Evolutionary conservation across 2,888 invertebrate species (phyloP), one percentile per base, ranked within the genome.

Genomic region (Drosophila planitibia): DNA sequence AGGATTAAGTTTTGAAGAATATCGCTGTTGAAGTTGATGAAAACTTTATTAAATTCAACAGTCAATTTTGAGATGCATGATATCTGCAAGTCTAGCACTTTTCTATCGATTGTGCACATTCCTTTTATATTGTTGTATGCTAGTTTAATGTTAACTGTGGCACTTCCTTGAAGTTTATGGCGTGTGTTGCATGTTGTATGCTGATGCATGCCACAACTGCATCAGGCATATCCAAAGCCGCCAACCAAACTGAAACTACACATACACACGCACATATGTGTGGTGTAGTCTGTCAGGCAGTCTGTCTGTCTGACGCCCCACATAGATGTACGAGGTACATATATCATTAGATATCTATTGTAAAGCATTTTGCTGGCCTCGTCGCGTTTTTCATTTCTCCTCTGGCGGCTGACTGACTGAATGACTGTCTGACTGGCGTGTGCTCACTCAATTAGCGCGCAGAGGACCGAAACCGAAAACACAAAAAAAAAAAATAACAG

Each of bases 361-460:
- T 68, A 63, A 62, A 64, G 59, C 55, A 67, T 70, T 73, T 75
- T 67, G 77, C 74, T 82, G 86, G 90, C 85, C 89, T 85, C 85
- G 86, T 61, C 77, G 90, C 77, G 85, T 90, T 85, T 90, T 85
- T 85, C 85, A 85, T 85, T 85, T 85, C 85, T 85, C 85, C 85
- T 90, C 85, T 85, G 90, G 75, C 82, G 16, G 35, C 33, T 54
- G 53, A 33, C 53, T 28, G 55, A 39, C 55, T 51, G 19, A 28
- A 51, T 19, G 51, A 51, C 59, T 70, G 76, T 30, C 70, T 57
- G 81, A 57, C 65, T 85, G 89, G 83, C 85, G 89, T 85, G 90
- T 90, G 85, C 90, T 85, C 85, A 85, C 90, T 90, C 85, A 85
- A 85, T 85, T 85, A 85, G 90, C 85, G 85, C 76, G 81, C 86